Evolutionary conservation across 2,797 vertebrate species (phyloP), one percentile per base, ranked within the genome.

Genomic region (Odontamblyopus rebecca): DNA sequence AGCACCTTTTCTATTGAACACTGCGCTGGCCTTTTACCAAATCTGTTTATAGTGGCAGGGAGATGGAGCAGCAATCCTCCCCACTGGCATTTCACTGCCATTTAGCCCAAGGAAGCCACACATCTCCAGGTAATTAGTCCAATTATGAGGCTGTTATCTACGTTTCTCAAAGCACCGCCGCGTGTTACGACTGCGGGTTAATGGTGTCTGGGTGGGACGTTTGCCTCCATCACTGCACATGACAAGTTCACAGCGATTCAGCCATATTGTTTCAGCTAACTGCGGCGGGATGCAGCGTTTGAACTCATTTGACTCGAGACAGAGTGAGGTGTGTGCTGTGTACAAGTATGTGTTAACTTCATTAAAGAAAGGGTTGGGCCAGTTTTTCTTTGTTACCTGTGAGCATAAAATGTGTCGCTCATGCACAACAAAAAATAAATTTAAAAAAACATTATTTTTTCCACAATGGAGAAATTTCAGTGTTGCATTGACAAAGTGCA

Each of bases 1-100:
- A 35, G 68, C 63, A 16, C 41, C 64, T 62, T 64, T 26, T 82
- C 68, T 83, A 77, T 78, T 77, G 75, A 85, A 72, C 48, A 12
- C 61, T 76, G 61, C 74, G 12, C 69, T 85, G 85, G 73, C 86
- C 85, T 90, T 89, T 87, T 57, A 18, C 71, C 72, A 80, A 74
- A 85, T 78, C 78, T 85, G 79, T 89, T 91, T 82, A 82, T 79
- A 75, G 77, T 75, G 75, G 71, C 70, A 1, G 75, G 32, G 15
- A 75, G 81, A 85, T 35, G 60, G 75, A 83, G 70, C 77, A n/a
- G 75, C 53, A 16, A 44, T 70, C 19, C 74, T 78, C 81, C 71
- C 70, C 1, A 60, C 70, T 88, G 90, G 86, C 85, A 88, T 91
- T 89, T 89, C 71, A 74, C 56, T 83, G 87, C 90, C 89, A 90